A percentile compares a stretch with the other conserved stretches of the same genome.
These are phyloP conservation scores for Hemicentrotus pulcherrimus DNA, from an alignment of 35 echinoderm and acorn worm genomes.

Conservation along the genomic window DNA sequence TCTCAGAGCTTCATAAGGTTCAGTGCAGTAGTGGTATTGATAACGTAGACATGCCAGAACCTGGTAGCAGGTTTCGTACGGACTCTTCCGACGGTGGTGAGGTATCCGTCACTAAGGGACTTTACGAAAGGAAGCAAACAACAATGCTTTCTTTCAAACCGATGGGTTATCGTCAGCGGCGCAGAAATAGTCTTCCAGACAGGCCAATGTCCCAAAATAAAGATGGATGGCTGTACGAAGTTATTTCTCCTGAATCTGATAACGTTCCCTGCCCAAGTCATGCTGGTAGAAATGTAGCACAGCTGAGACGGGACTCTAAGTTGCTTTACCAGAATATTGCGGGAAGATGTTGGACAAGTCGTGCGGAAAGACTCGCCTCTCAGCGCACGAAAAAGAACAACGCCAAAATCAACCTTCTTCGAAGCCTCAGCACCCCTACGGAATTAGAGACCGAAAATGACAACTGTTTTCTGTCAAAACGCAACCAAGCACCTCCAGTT, in stretches of 20 bases:
- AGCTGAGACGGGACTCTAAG: background rate
- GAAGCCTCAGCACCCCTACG: background rate
- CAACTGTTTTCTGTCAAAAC: background rate
- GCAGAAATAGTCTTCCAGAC: background rate
- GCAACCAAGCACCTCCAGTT: background rate
- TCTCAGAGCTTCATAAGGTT: background rate
- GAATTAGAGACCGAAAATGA: background rate
- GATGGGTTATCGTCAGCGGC: background rate
- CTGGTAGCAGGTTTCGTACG: background rate
- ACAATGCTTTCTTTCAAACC: background rate
- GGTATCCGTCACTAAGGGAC: background rate
- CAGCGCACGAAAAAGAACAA: background rate
- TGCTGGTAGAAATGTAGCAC: background rate
- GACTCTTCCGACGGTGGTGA: background rate
- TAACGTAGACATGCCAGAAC: background rate
- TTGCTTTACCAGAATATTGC: background rate
- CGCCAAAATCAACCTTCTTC: background rate
- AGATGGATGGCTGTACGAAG: background rate
- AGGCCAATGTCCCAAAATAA: background rate
- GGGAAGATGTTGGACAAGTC: background rate
- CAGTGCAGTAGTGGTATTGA: background rate
- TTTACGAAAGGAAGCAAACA: background rate
- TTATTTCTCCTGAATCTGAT: background rate
- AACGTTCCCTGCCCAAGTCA: background rate
- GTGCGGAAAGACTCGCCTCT: background rate